These are phyloP conservation scores for Tuta absoluta DNA, from an alignment of 2,888 invertebrate species.

Conservation along the genomic window DNA sequence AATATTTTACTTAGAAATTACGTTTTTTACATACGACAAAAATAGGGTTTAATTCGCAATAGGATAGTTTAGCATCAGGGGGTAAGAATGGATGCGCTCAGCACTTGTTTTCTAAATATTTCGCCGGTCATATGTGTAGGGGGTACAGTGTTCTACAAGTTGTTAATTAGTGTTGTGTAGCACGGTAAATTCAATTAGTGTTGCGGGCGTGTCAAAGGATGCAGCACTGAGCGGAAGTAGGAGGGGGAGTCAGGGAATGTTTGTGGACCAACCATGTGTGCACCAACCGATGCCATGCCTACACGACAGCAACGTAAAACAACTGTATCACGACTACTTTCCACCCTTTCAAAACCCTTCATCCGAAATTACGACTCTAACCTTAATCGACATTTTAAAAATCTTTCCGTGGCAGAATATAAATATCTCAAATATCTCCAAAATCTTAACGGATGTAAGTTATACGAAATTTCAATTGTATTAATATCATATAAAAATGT, in stretches of 20 bases:
- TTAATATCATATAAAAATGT: background rate
- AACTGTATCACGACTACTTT: constrained; percentile 24
- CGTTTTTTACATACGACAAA: constrained; percentile 48
- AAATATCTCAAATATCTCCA: constrained; percentile 22
- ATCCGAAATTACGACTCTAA: background rate
- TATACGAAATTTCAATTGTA: background rate
- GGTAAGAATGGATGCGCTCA: background rate
- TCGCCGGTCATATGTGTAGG: background rate
- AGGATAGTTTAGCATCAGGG: constrained; percentile 16
- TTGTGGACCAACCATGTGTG: background rate
- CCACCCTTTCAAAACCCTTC: constrained; percentile 22
- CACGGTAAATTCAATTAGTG: background rate
- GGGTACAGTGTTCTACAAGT: constrained; percentile 16
- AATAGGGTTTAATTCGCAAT: constrained; percentile 37
- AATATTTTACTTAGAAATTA: constrained; percentile 49
- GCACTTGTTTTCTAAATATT: background rate
- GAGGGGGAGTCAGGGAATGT: background rate
- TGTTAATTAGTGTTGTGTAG: constrained; percentile 7
- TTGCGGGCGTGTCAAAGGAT: constrained; percentile 1
- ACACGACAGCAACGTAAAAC: constrained; percentile 47
- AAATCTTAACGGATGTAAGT: constrained; percentile 13
- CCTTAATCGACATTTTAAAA: constrained; percentile 18
- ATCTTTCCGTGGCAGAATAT: constrained; percentile 8
- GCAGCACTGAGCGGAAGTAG: background rate
- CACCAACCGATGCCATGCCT: constrained; percentile 39